Conservation (phyloP, 2,797 vertebrate genomes). For the Catamblyrhynchus diadema region DNA sequence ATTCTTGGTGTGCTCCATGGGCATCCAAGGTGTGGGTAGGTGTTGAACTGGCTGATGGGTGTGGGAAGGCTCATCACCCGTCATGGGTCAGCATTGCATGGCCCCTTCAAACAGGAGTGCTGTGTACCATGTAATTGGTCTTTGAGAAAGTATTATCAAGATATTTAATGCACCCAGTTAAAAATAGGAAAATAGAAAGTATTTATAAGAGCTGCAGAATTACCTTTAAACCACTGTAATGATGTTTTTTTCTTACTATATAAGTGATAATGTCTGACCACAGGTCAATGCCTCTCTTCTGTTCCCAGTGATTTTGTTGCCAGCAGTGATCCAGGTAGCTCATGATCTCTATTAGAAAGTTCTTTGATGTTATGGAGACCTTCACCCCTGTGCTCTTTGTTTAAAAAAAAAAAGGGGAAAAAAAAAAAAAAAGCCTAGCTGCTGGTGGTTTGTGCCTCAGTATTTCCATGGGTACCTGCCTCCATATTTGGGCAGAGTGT, state of each 20-base stretch:
- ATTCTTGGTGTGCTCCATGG: background rate
- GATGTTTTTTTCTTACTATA: background rate
- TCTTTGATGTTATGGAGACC: background rate
- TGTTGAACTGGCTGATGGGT: background rate
- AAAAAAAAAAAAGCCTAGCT: too few species aligned
- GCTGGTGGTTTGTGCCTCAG: background rate
- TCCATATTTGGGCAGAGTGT: background rate
- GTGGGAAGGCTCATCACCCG: background rate
- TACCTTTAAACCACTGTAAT: background rate
- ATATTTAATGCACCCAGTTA: background rate
- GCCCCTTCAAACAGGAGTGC: background rate
- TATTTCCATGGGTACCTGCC: background rate
- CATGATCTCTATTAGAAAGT: background rate
- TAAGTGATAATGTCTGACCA: background rate
- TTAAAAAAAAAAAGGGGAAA: background rate
- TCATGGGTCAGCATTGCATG: rapidly evolving
- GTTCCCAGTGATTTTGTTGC: background rate
- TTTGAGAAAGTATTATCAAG: background rate
- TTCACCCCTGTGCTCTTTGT: background rate
- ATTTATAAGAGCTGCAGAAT: background rate
- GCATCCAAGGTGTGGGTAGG: background rate
- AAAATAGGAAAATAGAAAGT: background rate
- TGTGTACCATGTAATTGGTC: background rate
- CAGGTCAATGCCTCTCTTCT: background rate
- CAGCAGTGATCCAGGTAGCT: background rate